Percentiles rank a stretch among this genome's conserved stretches.
Conservation (phyloP, 1,140 invertebrate species). For the Lucilia sericata region DNA sequence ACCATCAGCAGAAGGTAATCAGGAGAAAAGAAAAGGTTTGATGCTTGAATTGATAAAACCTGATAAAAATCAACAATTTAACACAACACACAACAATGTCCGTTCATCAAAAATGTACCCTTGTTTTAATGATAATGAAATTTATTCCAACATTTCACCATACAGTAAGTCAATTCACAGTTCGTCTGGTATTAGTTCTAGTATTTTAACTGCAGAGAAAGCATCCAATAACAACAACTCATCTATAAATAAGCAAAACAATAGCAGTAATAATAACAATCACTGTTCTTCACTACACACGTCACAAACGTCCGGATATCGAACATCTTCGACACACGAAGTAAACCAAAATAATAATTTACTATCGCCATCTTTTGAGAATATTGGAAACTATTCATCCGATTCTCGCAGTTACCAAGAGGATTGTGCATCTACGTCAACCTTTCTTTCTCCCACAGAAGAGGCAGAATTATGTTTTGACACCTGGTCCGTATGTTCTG, state of each 20-base stretch:
- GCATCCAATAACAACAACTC: slow-evolving; percentile 56
- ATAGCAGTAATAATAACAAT: slow-evolving; percentile 44
- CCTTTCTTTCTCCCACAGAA: slow-evolving; percentile 73
- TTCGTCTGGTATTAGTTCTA: slow-evolving; percentile 59
- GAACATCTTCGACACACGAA: slow-evolving; percentile 67
- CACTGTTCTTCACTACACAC: slow-evolving; percentile 55
- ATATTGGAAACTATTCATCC: slow-evolving; percentile 67
- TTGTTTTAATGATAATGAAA: slow-evolving; percentile 62
- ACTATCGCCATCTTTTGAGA: slow-evolving; percentile 65
- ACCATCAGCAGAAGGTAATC: slow-evolving; percentile 50
- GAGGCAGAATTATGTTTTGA: slow-evolving; percentile 74
- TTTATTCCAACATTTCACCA: slow-evolving; percentile 63
- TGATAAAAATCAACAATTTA: slow-evolving; percentile 55
- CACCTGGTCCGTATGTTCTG: slow-evolving; percentile 78
- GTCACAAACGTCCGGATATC: slow-evolving; percentile 61
- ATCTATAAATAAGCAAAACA: slow-evolving; percentile 43
- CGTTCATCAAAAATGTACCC: slow-evolving; percentile 53
- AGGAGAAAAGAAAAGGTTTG: slow-evolving; percentile 70
- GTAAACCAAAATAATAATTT: slow-evolving; percentile 64
- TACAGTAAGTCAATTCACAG: slow-evolving; percentile 60
- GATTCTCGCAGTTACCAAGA: slow-evolving; percentile 65
- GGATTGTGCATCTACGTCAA: slow-evolving; percentile 65
- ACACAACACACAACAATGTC: slow-evolving; percentile 57
- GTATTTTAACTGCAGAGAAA: slow-evolving; percentile 57
- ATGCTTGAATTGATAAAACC: slow-evolving; percentile 78